Conservation (phyloP, 2,113 vertebrate genomes). For the Hippocampus mohnikei region DNA sequence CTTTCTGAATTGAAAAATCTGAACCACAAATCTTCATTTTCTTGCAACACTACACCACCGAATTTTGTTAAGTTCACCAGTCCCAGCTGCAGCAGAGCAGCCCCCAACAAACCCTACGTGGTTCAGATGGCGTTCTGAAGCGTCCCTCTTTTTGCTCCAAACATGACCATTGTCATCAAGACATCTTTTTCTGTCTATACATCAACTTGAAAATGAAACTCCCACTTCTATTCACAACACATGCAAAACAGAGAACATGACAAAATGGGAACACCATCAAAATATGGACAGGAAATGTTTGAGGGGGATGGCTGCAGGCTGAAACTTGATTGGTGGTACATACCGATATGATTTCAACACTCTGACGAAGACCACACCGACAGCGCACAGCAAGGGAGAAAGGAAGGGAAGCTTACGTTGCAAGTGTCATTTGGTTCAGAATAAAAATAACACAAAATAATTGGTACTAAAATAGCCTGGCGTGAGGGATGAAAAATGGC, state of each 20-base stretch:
- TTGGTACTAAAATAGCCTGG: conserved; percentile 50
- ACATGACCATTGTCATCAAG: background rate
- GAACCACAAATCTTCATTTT: no score
- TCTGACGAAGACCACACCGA: conserved; percentile 93
- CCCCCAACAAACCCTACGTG: no score
- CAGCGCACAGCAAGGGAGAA: conserved; percentile 84
- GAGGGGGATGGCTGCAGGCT: conserved; percentile 72
- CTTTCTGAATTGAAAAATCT: no score
- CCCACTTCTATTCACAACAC: conserved; percentile 55
- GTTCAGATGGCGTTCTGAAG: no score
- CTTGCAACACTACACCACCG: background rate
- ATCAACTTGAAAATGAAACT: conserved; percentile 15
- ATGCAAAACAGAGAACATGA: conserved; percentile 75
- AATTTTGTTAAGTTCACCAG: background rate
- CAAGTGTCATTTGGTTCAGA: conserved; percentile 63
- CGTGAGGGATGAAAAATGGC: conserved; percentile 49
- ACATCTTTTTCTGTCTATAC: background rate
- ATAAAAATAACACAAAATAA: conserved; percentile 32
- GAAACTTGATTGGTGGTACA: conserved; percentile 82
- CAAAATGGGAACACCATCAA: conserved; percentile 22
- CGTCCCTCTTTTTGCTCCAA: background rate
- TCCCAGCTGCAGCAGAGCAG: background rate
- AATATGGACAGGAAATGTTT: conserved; percentile 65
- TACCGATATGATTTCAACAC: conserved; percentile 99
- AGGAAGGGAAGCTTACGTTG: conserved; percentile 83